Evolutionary conservation across 2,797 vertebrate genomes (phyloP), one percentile per base, ranked within the genome.

Genomic region (Anolis apletophallus): DNA sequence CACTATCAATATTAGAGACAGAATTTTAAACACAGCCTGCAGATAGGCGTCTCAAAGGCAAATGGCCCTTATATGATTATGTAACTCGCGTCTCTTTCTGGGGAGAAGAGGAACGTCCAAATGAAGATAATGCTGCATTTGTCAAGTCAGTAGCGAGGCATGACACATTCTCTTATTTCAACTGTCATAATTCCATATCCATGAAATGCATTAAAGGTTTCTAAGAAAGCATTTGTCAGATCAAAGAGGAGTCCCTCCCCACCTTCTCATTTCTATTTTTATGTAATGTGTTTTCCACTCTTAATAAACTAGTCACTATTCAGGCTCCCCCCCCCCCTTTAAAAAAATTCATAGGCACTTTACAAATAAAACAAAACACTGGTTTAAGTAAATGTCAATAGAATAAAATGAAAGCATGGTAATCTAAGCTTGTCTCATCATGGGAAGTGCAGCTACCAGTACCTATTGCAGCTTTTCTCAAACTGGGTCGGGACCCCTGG

Each of bases 1-100:
- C 72, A 19, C 91, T 90, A 93, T 88, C 82, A 88, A 10, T 36
- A 84, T 54, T 87, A 87, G 54, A 87, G 85, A 57, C 3, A 13
- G 72, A 59, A 71, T 84, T 68, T 89, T 87, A 84, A 81, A 77
- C 67, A 78, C 17, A 81, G 79, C 74, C 55, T 87, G 78, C 83
- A 90, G 79, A 91, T 76, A 85, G 40, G 59, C 57, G 32, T 86
- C 77, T 80, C 74, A 92, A 82, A 91, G 84, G 81, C 83, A 93
- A 92, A 46, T 26, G 61, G 87, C 88, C 77, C 2, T 1, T 46
- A 46, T 80, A 74, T 88, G 64, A 85, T 85, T 91, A 92, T 87
- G 87, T 88, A 92, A 93, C 73, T 89, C 74, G 78, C 77, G 83
- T 81, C 91, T 92, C 57, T 61, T 88, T 83, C 34, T 84, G 55